Evolutionary conservation across 2,797 vertebrate species (phyloP).

Genomic region (Hippoglossus hippoglossus): DNA sequence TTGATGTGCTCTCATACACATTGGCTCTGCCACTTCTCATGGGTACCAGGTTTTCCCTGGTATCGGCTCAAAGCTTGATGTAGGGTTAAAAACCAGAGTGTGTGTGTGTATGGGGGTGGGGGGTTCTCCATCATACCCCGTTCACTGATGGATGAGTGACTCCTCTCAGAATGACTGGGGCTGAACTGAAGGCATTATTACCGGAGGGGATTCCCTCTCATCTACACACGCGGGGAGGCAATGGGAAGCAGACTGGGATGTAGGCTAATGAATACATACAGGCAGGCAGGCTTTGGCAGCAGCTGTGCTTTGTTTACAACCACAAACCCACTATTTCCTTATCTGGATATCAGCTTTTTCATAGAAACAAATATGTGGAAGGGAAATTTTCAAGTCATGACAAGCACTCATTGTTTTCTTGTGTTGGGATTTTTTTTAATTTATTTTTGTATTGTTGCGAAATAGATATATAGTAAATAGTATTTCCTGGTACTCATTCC

Average conservation of each 20-base stretch:
- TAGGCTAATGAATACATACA: conserved; percentile 66
- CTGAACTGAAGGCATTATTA: conserved; percentile 70
- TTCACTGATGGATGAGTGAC: conserved; percentile 73
- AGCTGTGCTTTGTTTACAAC: conserved; percentile 75
- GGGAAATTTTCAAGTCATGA: not conserved
- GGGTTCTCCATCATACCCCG: conserved; percentile 26
- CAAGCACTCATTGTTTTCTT: not conserved
- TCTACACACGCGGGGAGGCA: conserved; percentile 42
- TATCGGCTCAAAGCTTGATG: conserved; percentile 28
- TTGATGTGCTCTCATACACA: conserved; percentile 33
- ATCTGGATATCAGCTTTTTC: conserved; percentile 31
- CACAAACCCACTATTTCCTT: conserved; percentile 30
- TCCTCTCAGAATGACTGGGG: conserved; percentile 53
- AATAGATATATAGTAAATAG: not conserved
- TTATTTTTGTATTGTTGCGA: not conserved
- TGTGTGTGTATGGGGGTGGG: conserved; percentile 7
- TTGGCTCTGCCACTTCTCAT: conserved; percentile 23
- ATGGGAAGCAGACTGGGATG: conserved; percentile 58
- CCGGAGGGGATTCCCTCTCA: conserved; percentile 78
- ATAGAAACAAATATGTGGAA: conserved; percentile 15
- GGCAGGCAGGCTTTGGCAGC: conserved; percentile 51
- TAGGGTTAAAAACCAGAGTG: conserved; percentile 19
- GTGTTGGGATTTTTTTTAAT: not conserved
- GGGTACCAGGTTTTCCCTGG: not conserved
- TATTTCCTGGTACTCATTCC: not conserved